phyloP scores from a whole-genome alignment of 2,113 vertebrate genomes.

The Oceanodroma tethys region DNA sequence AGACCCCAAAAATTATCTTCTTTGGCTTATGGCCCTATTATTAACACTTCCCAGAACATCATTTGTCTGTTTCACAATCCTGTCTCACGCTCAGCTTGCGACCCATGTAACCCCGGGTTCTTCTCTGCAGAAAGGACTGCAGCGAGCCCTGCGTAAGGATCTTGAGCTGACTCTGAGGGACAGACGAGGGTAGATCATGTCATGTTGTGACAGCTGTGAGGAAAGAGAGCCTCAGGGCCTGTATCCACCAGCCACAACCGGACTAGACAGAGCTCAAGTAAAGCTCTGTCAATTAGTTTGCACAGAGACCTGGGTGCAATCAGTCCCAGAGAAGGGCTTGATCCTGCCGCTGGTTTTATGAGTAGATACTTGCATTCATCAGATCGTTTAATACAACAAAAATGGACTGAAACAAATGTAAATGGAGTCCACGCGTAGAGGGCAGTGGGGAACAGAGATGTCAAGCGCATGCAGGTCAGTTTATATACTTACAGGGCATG shows the following conservation, averaged over 20 bases:
- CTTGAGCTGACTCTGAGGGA: background rate
- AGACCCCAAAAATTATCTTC: background rate
- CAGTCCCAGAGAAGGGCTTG: background rate
- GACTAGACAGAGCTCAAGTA: background rate
- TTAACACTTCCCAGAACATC: background rate
- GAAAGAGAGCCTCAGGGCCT: background rate
- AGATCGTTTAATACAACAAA: background rate
- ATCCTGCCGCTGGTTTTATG: background rate
- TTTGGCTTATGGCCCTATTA: background rate
- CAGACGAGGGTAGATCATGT: fast-evolving
- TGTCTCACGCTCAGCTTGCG: background rate
- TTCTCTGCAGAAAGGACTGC: background rate
- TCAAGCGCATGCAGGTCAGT: background rate
- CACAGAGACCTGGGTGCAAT: background rate
- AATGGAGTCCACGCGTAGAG: background rate
- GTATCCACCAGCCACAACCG: background rate
- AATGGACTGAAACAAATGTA: background rate
- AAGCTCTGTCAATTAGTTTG: background rate
- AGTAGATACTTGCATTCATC: background rate
- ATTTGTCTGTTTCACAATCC: background rate
- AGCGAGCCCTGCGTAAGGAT: fast-evolving
- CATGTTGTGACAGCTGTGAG: background rate
- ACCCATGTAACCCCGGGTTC: background rate
- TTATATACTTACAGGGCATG: background rate
- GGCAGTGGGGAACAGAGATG: background rate